Base-by-base conservation (phyloP, 2,113 vertebrate genomes). In the Amazona guildingii region DNA sequence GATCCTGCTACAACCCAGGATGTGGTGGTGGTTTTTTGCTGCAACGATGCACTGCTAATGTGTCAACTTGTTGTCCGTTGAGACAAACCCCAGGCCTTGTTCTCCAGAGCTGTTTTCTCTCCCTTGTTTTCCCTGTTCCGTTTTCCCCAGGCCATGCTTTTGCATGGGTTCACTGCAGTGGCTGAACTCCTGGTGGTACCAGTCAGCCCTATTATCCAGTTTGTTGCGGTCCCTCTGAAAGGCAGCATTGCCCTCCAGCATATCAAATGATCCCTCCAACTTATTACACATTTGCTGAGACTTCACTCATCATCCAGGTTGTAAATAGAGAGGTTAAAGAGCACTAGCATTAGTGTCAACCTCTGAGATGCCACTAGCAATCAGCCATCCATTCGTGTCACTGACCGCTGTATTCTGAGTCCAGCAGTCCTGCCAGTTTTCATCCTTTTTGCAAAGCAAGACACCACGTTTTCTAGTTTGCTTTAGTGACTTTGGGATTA, bases 241-340 rank as follows among this genome's bases (percentile, higher is more conserved):
- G 43, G 31, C 35, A 66, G 15, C 25, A 18, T 11, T 69, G 48
- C 28, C 23, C 37, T 59, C 37, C 33, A 52, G 49, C 49, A 29
- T 17, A 24, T 31, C 41, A 46, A 51, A 57, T 0, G 1, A 15
- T 43, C 21, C 13, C 25, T 7, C 3, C 27, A 43, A 25, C n/a
- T 66, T 54, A 10, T 41, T 21, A 25, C 24, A 24, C 11, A 23
- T 64, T 75, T 43, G 8, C 66, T 73, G 31, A 37, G 12, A 43
- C 21, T 48, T 52, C 31, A 54, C 29, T 74, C 48, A 51, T 57
- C 28, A 68, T 33, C 37, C 41, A 35, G 17, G 7, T 35, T 91
- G 61, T 41, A 49, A 73, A 62, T 2, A 68, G 27, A 41, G n/a
- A 83, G 46, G 73, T 62, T 73, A 78, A 86, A 91, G 27, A 68